These are phyloP conservation scores for Aphrocallistes beatrix DNA, from an alignment of 37 sponge, comb jelly and placozoan genomes.

Conservation along the genomic window DNA sequence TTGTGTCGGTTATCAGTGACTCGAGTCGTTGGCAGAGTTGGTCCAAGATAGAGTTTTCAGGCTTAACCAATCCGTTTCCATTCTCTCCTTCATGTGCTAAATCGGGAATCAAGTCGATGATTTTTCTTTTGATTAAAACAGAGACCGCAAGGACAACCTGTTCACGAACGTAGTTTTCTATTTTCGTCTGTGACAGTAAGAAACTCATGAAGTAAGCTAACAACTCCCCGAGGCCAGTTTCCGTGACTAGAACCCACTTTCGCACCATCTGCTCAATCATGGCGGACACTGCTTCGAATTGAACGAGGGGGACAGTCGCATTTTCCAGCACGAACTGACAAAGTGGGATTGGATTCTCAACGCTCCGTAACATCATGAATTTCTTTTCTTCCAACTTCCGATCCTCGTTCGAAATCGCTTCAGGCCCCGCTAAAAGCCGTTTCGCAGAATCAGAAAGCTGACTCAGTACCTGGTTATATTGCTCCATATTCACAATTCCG, in stretches of 20 bases:
- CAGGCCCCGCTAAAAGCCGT: not conserved
- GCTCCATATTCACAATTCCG: too few relatives aligned
- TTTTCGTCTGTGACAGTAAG: not conserved
- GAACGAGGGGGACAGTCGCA: not conserved
- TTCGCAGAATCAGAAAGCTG: not conserved
- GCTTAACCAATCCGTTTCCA: not conserved
- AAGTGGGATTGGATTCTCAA: not conserved
- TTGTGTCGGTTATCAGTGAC: not conserved
- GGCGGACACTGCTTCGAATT: not conserved
- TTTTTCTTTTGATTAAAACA: not conserved
- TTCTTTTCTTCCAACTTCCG: slow-evolving; percentile 11
- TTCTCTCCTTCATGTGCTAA: not conserved
- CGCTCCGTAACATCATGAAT: not conserved
- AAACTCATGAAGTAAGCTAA: not conserved
- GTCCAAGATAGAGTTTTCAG: not conserved
- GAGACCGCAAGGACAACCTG: not conserved
- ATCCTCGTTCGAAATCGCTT: not conserved
- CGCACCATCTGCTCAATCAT: not conserved
- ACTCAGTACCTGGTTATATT: too few relatives aligned
- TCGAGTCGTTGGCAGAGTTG: not conserved
- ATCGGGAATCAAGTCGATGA: not conserved
- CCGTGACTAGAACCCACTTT: not conserved
- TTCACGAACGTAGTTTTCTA: not conserved
- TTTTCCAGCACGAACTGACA: slow-evolving; percentile 1
- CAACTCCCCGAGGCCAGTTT: not conserved